Conservation (phyloP, 2,888 invertebrate genomes). For the Acrobasis repandana region DNA sequence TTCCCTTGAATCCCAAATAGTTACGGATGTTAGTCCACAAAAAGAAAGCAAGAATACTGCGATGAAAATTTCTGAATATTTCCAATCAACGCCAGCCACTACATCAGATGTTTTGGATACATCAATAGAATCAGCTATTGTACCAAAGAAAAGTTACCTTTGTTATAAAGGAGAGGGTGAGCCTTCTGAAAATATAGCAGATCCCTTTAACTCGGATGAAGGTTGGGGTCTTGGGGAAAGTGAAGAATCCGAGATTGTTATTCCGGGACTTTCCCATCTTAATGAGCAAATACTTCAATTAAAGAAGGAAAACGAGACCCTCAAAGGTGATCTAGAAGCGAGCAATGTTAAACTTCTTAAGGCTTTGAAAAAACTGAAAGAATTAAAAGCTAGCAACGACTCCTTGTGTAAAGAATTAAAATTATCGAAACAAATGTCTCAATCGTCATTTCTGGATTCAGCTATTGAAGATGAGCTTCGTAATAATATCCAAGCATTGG, state of each 20-base stretch:
- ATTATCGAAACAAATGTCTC: constrained; percentile 74
- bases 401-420: constrained; percentile 81
- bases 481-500: constrained; percentile 85
- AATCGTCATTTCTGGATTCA: constrained; percentile 86
- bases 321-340: constrained; percentile 84
- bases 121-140: constrained; percentile 65
- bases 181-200: constrained; percentile 38
- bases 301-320: constrained; percentile 80
- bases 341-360: constrained; percentile 89
- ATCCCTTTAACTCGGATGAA: constrained; percentile 74
- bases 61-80: constrained; percentile 47
- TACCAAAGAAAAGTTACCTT: constrained; percentile 79
- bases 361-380: constrained; percentile 92
- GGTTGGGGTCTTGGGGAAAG: constrained; percentile 70
- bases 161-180: constrained; percentile 68
- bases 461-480: constrained; percentile 92
- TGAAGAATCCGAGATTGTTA: constrained; percentile 56
- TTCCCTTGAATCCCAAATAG: constrained; percentile 70
- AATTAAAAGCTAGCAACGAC: constrained; percentile 88
- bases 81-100: constrained; percentile 41
- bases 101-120: constrained; percentile 32
- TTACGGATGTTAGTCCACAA: constrained; percentile 46
- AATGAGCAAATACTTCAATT: constrained; percentile 84
- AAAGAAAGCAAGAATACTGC: constrained; percentile 39
- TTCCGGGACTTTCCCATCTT: constrained; percentile 78